Evolutionary conservation across 2,888 invertebrate genomes (phyloP), one percentile per base, ranked within the genome.

Genomic region (Pocota personata): DNA sequence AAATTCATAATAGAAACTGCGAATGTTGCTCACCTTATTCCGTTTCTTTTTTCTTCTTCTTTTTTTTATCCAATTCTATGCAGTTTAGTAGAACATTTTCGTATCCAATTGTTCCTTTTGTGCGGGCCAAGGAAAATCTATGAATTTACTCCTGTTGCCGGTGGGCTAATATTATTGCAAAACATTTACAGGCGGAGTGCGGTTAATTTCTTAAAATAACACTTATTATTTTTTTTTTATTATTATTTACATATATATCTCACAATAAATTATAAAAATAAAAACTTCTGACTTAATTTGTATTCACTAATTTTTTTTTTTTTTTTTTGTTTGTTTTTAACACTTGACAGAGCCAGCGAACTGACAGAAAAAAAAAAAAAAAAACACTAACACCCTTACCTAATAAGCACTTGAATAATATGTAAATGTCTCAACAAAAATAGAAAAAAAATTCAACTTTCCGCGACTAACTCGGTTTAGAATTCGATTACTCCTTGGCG

Each of bases 261-360:
- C 32, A 32, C 32, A 27, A 19, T 0, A 24, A 40, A 14, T 43
- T 40, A 0, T 14, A 43, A 40, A 14, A 5, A 7, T 16, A 16
- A 24, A 30, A 55, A 30, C 55, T 19, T 16, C 7, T 50, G 21
- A n/a, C 35, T 37, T 21, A 60, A 10, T 24, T 62, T 7, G 14
- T 30, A 12, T 62, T 43, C 40, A 60, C 48, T 55, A 40, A 55
- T 64, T 52, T 64, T 75, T 64, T 64, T 52, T 64, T 75, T 32
- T 75, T 75, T 75, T 43, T 64, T 75, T 10, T 52, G 73, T 75
- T 75, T 75, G 52, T 64, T 75, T 64, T 32, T n/a, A 50, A 62
- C 62, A 52, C 50, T 73, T 62, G 52, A 50, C 50, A 60, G 37
- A n/a, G 35, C 43, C 21, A 69, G 40, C 14, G 16, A 46, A 16